Conservation (phyloP, 35 echinoderm and acorn worm genomes). For the Apostichopus californicus region DNA sequence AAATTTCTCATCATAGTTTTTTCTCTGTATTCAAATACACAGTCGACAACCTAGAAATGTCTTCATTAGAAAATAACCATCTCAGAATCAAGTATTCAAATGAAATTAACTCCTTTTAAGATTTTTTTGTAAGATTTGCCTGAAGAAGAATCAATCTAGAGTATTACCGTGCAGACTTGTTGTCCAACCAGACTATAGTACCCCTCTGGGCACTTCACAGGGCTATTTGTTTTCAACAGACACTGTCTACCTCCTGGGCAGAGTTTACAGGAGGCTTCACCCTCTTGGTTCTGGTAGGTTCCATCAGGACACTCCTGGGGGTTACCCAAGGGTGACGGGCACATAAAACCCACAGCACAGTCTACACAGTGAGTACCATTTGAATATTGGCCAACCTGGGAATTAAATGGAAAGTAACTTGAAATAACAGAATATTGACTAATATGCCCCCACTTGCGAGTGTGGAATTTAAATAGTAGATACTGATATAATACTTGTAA, state of each 20-base stretch:
- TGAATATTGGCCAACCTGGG: constrained; percentile 92
- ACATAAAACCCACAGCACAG: constrained; percentile 87
- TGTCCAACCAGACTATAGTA: constrained; percentile 94
- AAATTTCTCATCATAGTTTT: no score
- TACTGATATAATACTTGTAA: no score
- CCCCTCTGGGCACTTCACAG: constrained; percentile 67
- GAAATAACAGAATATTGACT: no score
- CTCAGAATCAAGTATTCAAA: no score
- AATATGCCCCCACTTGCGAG: no score
- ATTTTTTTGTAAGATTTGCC: no score
- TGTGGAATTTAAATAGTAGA: no score
- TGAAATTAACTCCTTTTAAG: no score
- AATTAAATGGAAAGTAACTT: neutral
- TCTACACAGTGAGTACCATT: constrained; percentile 89
- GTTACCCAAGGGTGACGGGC: constrained; percentile 85
- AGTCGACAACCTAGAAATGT: no score
- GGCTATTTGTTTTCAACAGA: constrained; percentile 53
- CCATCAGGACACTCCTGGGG: constrained; percentile 80
- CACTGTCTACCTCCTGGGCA: constrained; percentile 86
- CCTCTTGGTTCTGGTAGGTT: constrained; percentile 81
- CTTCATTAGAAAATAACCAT: no score
- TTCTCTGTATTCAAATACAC: no score
- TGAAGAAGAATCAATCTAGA: no score
- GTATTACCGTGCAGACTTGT: constrained; percentile 75
- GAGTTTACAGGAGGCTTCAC: constrained; percentile 72